A percentile compares a stretch with the other conserved stretches of the same genome.
phyloP scores from a whole-genome alignment of 2,797 vertebrate species.

The Buceros bicornis region DNA sequence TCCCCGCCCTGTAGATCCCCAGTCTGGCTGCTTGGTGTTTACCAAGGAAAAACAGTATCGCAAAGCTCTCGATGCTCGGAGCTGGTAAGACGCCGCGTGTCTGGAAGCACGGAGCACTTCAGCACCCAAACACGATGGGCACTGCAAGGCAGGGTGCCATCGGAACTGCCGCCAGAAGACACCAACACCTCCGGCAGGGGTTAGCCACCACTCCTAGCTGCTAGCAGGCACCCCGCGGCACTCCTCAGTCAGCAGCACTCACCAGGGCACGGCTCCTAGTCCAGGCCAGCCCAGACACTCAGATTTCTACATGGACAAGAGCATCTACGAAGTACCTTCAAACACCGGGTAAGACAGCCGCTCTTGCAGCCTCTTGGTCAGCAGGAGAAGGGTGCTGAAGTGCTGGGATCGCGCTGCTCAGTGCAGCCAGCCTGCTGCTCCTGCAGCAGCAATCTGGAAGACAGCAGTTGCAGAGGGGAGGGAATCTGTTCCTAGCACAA shows the following conservation, averaged over 20 bases:
- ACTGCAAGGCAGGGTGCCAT: not conserved
- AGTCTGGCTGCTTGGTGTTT: not conserved
- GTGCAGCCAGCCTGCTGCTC: not conserved
- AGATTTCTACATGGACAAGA: not conserved
- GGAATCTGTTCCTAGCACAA: not conserved
- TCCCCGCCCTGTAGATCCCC: not conserved
- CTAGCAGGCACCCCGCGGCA: not conserved
- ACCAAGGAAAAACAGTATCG: not conserved
- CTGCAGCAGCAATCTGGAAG: not conserved
- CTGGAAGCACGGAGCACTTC: not conserved
- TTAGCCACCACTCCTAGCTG: not conserved
- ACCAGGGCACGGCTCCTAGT: rapidly evolving
- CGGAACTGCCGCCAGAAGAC: not conserved
- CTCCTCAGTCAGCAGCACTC: not conserved
- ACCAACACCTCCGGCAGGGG: not conserved
- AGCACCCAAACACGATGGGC: not conserved
- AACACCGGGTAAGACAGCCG: not conserved
- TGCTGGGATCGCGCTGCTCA: not conserved
- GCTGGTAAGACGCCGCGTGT: rapidly evolving
- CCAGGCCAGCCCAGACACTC: not conserved
- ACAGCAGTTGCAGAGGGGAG: not conserved
- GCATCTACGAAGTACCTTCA: not conserved
- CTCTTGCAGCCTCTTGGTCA: not conserved
- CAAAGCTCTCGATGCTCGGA: not conserved
- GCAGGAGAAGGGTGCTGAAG: not conserved